Evolutionary conservation across 2,888 invertebrate species (phyloP).

Genomic region (Leptopilina drosophilae): DNA sequence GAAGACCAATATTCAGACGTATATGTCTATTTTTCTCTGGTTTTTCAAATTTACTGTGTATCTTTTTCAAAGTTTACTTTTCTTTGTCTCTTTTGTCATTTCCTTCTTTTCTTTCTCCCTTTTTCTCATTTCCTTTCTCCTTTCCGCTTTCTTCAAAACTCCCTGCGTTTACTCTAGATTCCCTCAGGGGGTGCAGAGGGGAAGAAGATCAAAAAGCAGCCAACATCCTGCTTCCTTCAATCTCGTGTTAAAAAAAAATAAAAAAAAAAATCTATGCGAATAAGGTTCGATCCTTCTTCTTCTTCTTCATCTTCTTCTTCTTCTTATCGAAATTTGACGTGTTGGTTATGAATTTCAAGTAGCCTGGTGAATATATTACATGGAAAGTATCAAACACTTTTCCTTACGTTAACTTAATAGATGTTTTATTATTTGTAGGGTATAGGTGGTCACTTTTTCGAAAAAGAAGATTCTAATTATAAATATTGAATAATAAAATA

Average conservation of each 20-base stretch:
- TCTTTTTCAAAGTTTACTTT: not conserved
- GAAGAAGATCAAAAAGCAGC: not conserved
- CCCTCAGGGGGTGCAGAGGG: not conserved
- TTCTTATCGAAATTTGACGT: slow-evolving; percentile 24
- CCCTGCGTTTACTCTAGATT: not conserved
- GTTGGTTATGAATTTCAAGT: slow-evolving; percentile 36
- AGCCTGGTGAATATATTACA: slow-evolving; percentile 3
- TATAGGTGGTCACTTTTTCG: too few relatives aligned
- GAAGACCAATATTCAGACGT: too few relatives aligned
- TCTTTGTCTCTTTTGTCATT: slow-evolving; percentile 21
- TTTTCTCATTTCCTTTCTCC: slow-evolving; percentile 39
- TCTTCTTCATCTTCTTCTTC: slow-evolving; percentile 17
- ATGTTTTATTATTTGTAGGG: too few relatives aligned
- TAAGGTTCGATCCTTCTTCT: slow-evolving; percentile 22
- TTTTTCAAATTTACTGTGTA: too few relatives aligned
- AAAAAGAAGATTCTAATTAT: too few relatives aligned
- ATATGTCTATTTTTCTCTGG: too few relatives aligned
- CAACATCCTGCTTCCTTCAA: slow-evolving; percentile 10
- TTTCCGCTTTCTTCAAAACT: slow-evolving; percentile 19
- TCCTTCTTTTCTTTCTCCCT: slow-evolving; percentile 28
- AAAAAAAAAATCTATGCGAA: too few relatives aligned
- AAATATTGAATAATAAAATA: too few relatives aligned
- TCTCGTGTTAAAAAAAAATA: too few relatives aligned
- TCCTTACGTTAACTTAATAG: too few relatives aligned
- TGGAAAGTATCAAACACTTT: slow-evolving; percentile 19